phyloP scores from a whole-genome alignment of 2,888 invertebrate genomes.

The Timandra comae region DNA sequence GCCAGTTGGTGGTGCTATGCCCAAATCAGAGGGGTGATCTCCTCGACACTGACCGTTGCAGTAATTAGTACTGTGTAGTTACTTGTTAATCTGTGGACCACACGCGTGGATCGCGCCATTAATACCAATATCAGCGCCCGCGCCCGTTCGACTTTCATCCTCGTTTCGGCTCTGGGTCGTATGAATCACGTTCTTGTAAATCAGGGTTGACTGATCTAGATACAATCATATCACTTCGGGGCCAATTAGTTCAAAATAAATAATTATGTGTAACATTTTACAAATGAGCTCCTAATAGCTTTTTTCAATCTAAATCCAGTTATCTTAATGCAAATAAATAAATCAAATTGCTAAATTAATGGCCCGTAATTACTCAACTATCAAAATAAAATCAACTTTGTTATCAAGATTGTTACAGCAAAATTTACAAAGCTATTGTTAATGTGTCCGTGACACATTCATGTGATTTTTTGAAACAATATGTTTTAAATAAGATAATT shows the following conservation, averaged over 20 bases:
- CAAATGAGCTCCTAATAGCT: constrained; percentile 12
- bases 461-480: no score
- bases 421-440: no score
- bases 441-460: no score
- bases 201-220: constrained; percentile 18
- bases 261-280: constrained; percentile 11
- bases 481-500: constrained; percentile 1
- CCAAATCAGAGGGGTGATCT: constrained; percentile 51
- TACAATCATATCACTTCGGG: constrained; percentile 2
- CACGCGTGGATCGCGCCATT: constrained; percentile 37
- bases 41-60: constrained; percentile 46
- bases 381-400: no score
- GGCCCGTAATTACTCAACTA: no score
- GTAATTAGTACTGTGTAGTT: constrained; percentile 42
- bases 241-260: constrained; percentile 15
- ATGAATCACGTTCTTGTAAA: constrained; percentile 44
- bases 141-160: constrained; percentile 43
- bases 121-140: constrained; percentile 34
- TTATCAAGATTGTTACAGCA: no score
- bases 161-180: constrained; percentile 39
- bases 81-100: constrained; percentile 40
- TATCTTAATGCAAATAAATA: no score
- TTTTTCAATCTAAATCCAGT: constrained; percentile 1
- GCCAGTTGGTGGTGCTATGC: constrained; percentile 31
- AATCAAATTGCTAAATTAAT: no score